Conservation (phyloP, 1,140 invertebrate species). For the Drosophila sucinea region DNA sequence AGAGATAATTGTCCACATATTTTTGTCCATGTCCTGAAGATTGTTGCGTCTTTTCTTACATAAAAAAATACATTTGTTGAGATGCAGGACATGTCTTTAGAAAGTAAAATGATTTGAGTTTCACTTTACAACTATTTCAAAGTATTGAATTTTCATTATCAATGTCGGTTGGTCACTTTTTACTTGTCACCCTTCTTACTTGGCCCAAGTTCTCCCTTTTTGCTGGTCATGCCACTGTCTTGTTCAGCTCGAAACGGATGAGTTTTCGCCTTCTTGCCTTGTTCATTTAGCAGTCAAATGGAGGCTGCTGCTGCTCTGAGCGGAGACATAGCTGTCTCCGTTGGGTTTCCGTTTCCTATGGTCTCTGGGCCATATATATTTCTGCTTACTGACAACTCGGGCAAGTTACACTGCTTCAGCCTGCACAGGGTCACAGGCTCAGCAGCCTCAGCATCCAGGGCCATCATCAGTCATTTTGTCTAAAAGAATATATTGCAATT, state of each 20-base stretch:
- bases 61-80: too few relatives aligned
- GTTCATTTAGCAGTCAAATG: conserved; percentile 80
- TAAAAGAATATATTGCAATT: conserved; percentile 82
- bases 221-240: neutral
- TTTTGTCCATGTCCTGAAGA: too few relatives aligned
- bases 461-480: conserved; percentile 81
- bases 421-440: neutral
- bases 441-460: conserved; percentile 14
- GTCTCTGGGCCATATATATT: conserved; percentile 75
- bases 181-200: neutral
- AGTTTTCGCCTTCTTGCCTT: conserved; percentile 37
- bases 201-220: neutral
- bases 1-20: too few relatives aligned
- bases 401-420: conserved; percentile 9
- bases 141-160: too few relatives aligned
- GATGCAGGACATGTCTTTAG: too few relatives aligned
- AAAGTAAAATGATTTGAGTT: too few relatives aligned
- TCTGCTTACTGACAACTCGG: conserved; percentile 41
- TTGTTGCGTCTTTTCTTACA: too few relatives aligned
- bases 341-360: conserved; percentile 76
- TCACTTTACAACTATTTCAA: too few relatives aligned
- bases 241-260: neutral
- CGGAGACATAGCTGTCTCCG: conserved; percentile 67
- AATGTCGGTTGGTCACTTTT: neutral
- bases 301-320: conserved; percentile 41